Base-by-base conservation (phyloP, 1,140 invertebrate genomes). In the Sogatella furcifera region DNA sequence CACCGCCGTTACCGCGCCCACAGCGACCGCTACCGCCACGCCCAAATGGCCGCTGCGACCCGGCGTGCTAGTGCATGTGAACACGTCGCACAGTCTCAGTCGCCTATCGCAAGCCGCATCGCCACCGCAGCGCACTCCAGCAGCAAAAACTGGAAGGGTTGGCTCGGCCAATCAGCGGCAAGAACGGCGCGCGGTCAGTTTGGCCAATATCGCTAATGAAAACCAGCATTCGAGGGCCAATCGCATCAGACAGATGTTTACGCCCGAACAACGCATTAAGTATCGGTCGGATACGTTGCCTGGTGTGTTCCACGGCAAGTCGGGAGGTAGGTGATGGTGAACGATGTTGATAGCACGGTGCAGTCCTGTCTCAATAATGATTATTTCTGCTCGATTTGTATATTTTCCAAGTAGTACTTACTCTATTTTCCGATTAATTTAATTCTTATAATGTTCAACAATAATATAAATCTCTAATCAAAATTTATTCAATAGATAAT, bases 1-100 rank as follows among this genome's bases (percentile, higher is more conserved):
- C 57, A 6, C 24, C 6, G 24, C 24, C 6, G 70, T 69, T 56
- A 74, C 76, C 57, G 70, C 71, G 55, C 69, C 68, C 60, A 72
- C 69, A 61, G 64, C 68, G 62, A 71, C 63, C 57, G 72, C 68
- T 60, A 64, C 68, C 62, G 71, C 63, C 60, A 69, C 64, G 56
- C 72, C 75, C 34, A 89, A 89, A 68, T 94, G 90, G 90, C 90
- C 91, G 24, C 75, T 92, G 59, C 86, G 89, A 69, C 90, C 90
- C 1, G 91, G 90, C 28, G 89, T 93, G 46, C 78, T 92, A 66
- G 86, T 92, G 49, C 90, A 92, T 73, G 85, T 92, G 41, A 91
- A 90, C 75, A 84, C 82, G 67, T 78, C 81, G 61, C 81, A 84
- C 68, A 82, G 80, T 62, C 75, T 85, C 60, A 72, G 61, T 64